phyloP scores from a whole-genome alignment of 2,888 invertebrate species.

The Amphipyra tragopoginis region DNA sequence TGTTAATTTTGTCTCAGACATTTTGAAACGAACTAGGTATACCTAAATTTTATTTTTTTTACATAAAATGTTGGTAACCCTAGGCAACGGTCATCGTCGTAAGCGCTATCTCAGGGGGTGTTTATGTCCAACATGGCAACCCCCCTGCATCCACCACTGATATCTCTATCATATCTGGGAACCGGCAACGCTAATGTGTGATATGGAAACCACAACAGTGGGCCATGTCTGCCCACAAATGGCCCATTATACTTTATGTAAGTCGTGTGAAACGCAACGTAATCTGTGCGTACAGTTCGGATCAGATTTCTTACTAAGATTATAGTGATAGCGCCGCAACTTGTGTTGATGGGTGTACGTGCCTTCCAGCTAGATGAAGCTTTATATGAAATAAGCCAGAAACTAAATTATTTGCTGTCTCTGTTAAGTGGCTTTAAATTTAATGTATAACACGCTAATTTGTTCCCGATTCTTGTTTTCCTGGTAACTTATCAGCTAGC shows the following conservation, averaged over 20 bases:
- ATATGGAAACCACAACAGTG: conserved; percentile 3
- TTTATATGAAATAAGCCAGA: conserved; percentile 14
- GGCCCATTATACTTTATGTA: conserved; percentile 36
- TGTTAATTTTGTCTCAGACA: too few species aligned
- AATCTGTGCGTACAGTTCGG: conserved; percentile 39
- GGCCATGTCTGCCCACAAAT: conserved; percentile 22
- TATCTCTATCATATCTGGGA: too few species aligned
- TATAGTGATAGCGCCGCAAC: conserved; percentile 37
- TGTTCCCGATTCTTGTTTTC: conserved; percentile 26
- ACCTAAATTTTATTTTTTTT: too few species aligned
- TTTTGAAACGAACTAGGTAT: too few species aligned
- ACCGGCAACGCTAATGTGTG: not conserved
- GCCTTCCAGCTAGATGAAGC: conserved; percentile 12
- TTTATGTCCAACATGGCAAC: too few species aligned
- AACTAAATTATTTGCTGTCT: conserved; percentile 32
- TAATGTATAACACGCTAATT: conserved; percentile 4
- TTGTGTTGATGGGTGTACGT: conserved; percentile 33
- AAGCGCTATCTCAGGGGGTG: too few species aligned
- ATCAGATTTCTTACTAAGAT: conserved; percentile 51
- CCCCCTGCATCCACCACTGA: too few species aligned
- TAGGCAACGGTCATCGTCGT: too few species aligned
- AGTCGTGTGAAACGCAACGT: conserved; percentile 43
- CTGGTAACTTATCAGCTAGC: conserved; percentile 6
- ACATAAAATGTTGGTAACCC: too few species aligned
- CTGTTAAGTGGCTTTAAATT: conserved; percentile 30